Base-by-base conservation (phyloP, 2,797 vertebrate species). In the Ctenochaetus hawaiiensis region DNA sequence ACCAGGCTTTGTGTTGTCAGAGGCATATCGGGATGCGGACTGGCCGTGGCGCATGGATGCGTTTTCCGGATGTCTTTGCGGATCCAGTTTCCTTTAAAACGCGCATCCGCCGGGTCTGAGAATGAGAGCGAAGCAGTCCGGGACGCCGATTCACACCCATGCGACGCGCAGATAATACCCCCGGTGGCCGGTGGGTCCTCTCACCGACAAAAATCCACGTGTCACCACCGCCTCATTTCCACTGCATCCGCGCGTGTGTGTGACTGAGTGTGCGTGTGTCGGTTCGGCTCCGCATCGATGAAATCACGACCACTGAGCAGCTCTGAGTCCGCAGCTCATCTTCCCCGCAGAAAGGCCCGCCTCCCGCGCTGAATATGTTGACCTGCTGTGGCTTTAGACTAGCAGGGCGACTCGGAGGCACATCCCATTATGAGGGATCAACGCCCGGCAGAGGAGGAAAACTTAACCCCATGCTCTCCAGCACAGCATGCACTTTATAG, bases 361-460 rank as follows among this genome's bases (percentile, higher is more conserved):
- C 91, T 91, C 87, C 63, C 26, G 26, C 26, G 26, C 89, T 87
- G 78, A 86, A 87, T 89, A 68, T 80, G 89, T 82, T 89, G 93
- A 93, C 85, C 93, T 89, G 92, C 92, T 87, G 83, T 39, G 57
- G 90, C 90, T 30, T 93, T 72, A 93, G 88, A 89, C 59, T 83
- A 65, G 86, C 81, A 54, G 78, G 90, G 84, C 85, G 88, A 91
- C 87, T 84, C 89, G 80, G 85, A 77, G 89, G 82, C 92, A 92
- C 90, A 94, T 94, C 93, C 93, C 93, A 93, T 95, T 93, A 94
- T 82, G 79, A 89, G 75, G 92, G 92, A 93, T 93, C 80, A 94
- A 83, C 88, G 72, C 72, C 64, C 66, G 56, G 67, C 67, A 44
- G 81, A 79, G 75, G 83, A 83, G 64, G 77, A 75, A 77, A 87